A percentile compares a stretch with the other conserved stretches of the same genome.
phyloP scores from a whole-genome alignment of 2,113 vertebrate genomes.

The Prolemur simus region DNA sequence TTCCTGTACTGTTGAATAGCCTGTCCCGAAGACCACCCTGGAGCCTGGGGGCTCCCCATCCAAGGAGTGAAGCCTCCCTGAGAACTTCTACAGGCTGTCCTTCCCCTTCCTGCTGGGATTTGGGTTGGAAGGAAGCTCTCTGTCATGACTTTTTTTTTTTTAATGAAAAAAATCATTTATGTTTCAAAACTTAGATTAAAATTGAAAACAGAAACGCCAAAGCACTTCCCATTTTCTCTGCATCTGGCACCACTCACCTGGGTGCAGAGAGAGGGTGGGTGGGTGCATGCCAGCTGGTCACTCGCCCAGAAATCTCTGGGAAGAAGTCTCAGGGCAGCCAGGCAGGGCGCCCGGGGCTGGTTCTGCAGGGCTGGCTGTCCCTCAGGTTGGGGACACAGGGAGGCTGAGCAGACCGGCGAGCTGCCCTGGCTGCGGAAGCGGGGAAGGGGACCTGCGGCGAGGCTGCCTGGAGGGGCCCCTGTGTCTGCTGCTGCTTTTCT shows the following conservation, averaged over 20 bases:
- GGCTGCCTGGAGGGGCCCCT: background rate
- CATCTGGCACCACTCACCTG: background rate
- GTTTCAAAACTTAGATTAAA: background rate
- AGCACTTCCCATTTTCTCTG: background rate
- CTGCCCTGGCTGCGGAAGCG: no score
- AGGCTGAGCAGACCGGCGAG: background rate
- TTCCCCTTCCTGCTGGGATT: background rate
- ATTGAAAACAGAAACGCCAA: background rate
- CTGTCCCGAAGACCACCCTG: background rate
- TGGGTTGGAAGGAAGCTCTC: background rate
- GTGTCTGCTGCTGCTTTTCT: background rate
- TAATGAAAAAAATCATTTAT: background rate
- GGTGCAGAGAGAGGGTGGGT: background rate
- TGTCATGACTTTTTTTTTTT: background rate
- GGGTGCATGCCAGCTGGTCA: background rate
- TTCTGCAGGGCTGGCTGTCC: background rate
- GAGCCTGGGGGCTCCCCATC: rapidly evolving
- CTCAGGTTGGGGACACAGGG: background rate
- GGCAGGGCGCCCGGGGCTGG: background rate
- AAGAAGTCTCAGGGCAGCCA: background rate
- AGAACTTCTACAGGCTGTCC: background rate
- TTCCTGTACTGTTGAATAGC: no score
- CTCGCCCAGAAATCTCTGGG: background rate
- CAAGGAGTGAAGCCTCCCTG: background rate
- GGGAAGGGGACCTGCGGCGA: background rate